phyloP scores from a whole-genome alignment of 2,888 invertebrate species.

The Biston stratarius region DNA sequence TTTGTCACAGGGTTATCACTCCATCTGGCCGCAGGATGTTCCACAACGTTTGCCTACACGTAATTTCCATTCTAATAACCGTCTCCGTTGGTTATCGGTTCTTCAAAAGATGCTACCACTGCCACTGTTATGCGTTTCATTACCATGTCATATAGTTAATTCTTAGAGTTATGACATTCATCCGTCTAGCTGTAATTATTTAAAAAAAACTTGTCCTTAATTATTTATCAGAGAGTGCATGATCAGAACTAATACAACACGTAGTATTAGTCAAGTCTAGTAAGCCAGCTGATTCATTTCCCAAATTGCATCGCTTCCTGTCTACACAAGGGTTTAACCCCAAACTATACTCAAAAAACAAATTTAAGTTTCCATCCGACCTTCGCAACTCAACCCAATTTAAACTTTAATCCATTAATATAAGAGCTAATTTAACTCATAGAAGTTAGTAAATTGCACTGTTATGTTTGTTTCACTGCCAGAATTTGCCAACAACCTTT shows the following conservation, averaged over 20 bases:
- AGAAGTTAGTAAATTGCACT: constrained; percentile 2
- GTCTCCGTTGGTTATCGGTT: too few relatives aligned
- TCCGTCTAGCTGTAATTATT: too few relatives aligned
- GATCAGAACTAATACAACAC: neutral
- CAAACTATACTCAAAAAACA: constrained; percentile 14
- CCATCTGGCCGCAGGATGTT: too few relatives aligned
- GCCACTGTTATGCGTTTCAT: too few relatives aligned
- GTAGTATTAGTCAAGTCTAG: constrained; percentile 10
- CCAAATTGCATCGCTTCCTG: constrained; percentile 31
- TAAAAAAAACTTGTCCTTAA: too few relatives aligned
- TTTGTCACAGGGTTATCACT: too few relatives aligned
- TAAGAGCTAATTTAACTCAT: neutral
- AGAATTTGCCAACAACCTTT: constrained; percentile 14
- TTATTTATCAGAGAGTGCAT: too few relatives aligned
- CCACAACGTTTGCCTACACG: too few relatives aligned
- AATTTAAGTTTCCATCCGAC: constrained; percentile 1
- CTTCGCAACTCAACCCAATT: constrained; percentile 2
- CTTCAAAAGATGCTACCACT: too few relatives aligned
- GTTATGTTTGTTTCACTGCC: constrained; percentile 15
- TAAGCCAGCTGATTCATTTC: constrained; percentile 31
- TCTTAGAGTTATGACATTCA: too few relatives aligned
- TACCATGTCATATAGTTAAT: too few relatives aligned
- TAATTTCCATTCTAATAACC: too few relatives aligned
- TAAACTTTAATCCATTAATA: constrained; percentile 9
- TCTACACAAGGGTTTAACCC: constrained; percentile 17